These are phyloP conservation scores for Calyptommatus sinebrachiatus DNA, from an alignment of 2,113 vertebrate species.

Conservation along the genomic window DNA sequence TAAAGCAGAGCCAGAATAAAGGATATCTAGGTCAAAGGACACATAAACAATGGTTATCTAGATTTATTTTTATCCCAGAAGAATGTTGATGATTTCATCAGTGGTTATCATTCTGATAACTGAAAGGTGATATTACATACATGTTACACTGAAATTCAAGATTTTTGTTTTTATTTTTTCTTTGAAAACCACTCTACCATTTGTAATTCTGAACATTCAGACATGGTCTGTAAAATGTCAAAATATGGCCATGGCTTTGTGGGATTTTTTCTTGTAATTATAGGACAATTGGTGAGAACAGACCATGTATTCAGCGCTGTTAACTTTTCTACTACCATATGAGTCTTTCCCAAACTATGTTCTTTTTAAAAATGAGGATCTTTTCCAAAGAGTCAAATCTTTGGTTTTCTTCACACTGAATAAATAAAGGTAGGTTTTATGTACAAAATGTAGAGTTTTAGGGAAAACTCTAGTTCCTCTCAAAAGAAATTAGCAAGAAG, in stretches of 20 bases:
- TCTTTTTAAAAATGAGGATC: neutral
- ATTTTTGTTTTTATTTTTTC: neutral
- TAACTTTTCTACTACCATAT: neutral
- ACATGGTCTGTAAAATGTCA: neutral
- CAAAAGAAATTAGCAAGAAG: conserved; percentile 4
- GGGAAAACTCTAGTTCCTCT: neutral
- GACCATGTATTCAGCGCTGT: neutral
- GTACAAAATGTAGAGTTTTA: neutral
- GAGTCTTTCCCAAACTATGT: neutral
- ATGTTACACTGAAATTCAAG: neutral
- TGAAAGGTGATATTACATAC: neutral
- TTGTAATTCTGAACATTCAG: neutral
- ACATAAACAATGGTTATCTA: neutral
- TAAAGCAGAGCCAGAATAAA: neutral
- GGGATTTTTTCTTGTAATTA: neutral
- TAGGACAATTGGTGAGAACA: neutral
- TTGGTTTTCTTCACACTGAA: neutral
- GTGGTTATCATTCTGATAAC: neutral
- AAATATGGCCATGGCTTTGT: neutral
- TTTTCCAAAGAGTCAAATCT: neutral
- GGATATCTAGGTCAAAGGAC: neutral
- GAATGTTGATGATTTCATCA: neutral
- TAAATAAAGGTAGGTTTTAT: conserved; percentile 2
- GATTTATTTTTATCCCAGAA: neutral
- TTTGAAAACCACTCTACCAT: neutral